Base-by-base conservation (phyloP, 2,113 vertebrate genomes). In the Vimba vimba region DNA sequence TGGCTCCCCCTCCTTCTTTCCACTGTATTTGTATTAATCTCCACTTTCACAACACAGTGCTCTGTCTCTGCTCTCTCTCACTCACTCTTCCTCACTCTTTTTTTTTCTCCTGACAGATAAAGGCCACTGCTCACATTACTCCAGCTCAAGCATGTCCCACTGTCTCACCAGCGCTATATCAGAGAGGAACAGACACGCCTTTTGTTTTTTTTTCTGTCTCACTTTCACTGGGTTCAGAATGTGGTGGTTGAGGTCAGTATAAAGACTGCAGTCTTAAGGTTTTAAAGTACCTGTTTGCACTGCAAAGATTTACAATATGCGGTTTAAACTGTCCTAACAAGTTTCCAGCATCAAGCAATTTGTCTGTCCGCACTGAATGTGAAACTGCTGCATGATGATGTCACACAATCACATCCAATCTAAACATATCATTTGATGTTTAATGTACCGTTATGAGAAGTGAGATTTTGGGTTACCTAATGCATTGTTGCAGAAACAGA, bases 1-100 rank as follows among this genome's bases (percentile, higher is more conserved):
- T 39, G 27, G 36, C 79, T 82, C 83, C 59, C 66, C 84, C 86
- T 79, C 62, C 73, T 78, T 15, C 76, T 85, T 74, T 71, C 85
- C 85, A 85, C 75, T 89, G 83, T 87, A 82, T 86, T 86, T 71
- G 66, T 85, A 75, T 80, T 75, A 71, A 77, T 79, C 57, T 76
- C 43, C 80, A 76, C 75, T 75, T 78, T 79, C 81, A 50, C 76
- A 79, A 50, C 25, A 84, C 80, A 50, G 15, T 39, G 84, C 69
- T 60, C 79, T 86, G 45, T 85, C 23, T 60, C 75, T 76, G 47
- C 78, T 79, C 71, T 78, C 75, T 79, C 62, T 74, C 68, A 69
- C 77, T 78, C 75, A 19, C 47, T 68, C 66, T 23, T 47, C 27
- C 73, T 74, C 74, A 13, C 39, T 81, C 62, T 84, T n/a, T 71